A percentile compares a stretch with the other conserved stretches of the same genome.
Conservation (phyloP, 1,140 invertebrate species). For the Plodia interpunctella region DNA sequence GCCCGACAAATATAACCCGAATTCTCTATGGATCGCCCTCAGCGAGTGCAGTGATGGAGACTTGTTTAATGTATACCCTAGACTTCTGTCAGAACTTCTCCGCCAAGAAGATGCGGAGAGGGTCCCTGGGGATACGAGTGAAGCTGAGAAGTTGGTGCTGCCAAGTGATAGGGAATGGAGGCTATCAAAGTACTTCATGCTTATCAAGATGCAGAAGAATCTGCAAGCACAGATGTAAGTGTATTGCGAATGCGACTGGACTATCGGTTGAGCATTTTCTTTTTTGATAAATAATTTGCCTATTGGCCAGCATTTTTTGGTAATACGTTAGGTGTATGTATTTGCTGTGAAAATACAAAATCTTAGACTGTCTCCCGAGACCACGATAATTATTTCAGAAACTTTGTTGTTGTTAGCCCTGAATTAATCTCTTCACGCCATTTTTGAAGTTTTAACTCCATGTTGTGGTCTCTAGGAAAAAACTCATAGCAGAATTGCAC, state of each 20-base stretch:
- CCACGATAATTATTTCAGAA: too few species aligned
- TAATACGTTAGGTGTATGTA: too few species aligned
- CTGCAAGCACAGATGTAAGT: conserved; percentile 46
- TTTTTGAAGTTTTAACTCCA: too few species aligned
- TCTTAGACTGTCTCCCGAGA: too few species aligned
- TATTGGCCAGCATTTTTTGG: too few species aligned
- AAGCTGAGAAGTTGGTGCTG: conserved; percentile 70
- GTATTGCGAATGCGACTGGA: conserved; percentile 9
- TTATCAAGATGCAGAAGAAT: conserved; percentile 83
- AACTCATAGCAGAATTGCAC: too few species aligned
- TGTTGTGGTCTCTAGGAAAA: too few species aligned
- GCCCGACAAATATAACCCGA: conserved; percentile 55
- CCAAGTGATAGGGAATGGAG: conserved; percentile 86
- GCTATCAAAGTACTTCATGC: conserved; percentile 83
- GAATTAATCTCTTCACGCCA: too few species aligned
- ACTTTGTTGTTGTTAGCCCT: too few species aligned
- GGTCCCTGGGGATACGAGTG: conserved; percentile 56
- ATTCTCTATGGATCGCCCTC: conserved; percentile 74
- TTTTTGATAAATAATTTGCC: too few species aligned
- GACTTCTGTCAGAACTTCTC: conserved; percentile 67
- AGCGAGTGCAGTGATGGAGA: conserved; percentile 72
- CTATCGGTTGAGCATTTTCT: too few species aligned
- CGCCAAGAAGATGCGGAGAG: conserved; percentile 65
- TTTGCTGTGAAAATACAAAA: too few species aligned
- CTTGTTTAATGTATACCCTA: conserved; percentile 72